Conservation (phyloP, 2,113 vertebrate species). For the Heteronetta atricapilla region DNA sequence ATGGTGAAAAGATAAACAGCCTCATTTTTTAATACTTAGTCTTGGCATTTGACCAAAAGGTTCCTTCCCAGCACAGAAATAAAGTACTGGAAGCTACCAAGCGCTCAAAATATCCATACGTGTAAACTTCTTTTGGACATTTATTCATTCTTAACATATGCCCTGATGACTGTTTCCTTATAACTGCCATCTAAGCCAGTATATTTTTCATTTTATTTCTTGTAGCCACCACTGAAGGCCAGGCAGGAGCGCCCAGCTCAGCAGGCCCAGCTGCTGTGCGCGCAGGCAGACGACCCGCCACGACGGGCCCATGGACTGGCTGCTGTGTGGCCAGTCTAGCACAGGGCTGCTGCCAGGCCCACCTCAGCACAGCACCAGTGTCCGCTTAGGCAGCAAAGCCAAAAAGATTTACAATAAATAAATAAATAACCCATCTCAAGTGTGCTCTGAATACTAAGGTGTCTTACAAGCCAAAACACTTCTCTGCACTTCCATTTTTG, state of each 20-base stretch:
- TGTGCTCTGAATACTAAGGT: neutral
- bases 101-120: conserved; percentile 71
- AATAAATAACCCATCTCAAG: neutral
- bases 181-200: conserved; percentile 12
- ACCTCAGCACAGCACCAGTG: neutral
- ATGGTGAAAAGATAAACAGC: conserved; percentile 56
- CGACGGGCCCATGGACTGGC: conserved; percentile 21
- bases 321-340: neutral
- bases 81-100: conserved; percentile 52
- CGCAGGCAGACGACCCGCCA: conserved; percentile 72
- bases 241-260: conserved; percentile 45
- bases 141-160: conserved; percentile 73
- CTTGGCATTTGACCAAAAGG: conserved; percentile 42
- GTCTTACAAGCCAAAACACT: neutral
- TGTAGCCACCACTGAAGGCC: conserved; percentile 6
- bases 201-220: neutral
- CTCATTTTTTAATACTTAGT: conserved; percentile 60
- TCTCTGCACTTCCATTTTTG: neutral
- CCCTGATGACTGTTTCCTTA: conserved; percentile 77
- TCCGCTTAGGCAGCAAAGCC: neutral
- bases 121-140: conserved; percentile 74
- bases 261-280: conserved; percentile 72
- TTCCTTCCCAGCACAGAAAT: conserved; percentile 38
- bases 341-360: conserved; percentile 58
- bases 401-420: neutral